Evolutionary conservation across 2,888 invertebrate species (phyloP).

Genomic region (Maniola hyperantus): DNA sequence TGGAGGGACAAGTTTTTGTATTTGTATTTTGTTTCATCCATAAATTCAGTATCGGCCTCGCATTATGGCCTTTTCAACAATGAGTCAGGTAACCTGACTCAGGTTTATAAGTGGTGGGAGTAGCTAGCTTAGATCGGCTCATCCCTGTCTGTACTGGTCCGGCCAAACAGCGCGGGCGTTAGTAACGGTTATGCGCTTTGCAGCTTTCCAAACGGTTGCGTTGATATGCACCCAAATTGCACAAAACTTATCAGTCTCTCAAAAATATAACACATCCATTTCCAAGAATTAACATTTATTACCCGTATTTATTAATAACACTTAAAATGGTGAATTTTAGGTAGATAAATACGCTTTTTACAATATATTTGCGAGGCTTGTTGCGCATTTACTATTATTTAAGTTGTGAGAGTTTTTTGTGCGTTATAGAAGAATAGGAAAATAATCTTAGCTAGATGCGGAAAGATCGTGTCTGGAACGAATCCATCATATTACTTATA

Average conservation of each 20-base stretch:
- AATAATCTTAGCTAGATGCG: background rate
- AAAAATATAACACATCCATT: background rate
- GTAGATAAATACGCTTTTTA: constrained; percentile 55
- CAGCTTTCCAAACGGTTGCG: constrained; percentile 54
- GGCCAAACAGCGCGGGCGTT: constrained; percentile 49
- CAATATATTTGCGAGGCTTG: constrained; percentile 67
- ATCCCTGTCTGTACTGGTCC: constrained; percentile 49
- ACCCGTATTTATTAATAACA: constrained; percentile 5
- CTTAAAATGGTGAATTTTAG: constrained; percentile 15
- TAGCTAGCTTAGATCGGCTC: constrained; percentile 50
- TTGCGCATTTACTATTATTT: constrained; percentile 74
- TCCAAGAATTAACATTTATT: background rate
- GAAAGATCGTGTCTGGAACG: constrained; percentile 17
- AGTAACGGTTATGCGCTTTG: constrained; percentile 72
- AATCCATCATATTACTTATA: constrained; percentile 14
- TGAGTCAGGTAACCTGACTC: too few species aligned
- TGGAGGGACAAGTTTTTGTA: constrained; percentile 8
- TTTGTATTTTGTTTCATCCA: background rate
- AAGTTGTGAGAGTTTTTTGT: constrained; percentile 57
- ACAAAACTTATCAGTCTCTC: background rate
- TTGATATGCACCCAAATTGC: background rate
- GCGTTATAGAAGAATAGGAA: constrained; percentile 4
- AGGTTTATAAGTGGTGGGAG: constrained; percentile 49
- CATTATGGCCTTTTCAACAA: constrained; percentile 44
- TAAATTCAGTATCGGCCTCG: constrained; percentile 46